phyloP scores from a whole-genome alignment of 2,113 vertebrate species.

The Bambusicola thoracicus region DNA sequence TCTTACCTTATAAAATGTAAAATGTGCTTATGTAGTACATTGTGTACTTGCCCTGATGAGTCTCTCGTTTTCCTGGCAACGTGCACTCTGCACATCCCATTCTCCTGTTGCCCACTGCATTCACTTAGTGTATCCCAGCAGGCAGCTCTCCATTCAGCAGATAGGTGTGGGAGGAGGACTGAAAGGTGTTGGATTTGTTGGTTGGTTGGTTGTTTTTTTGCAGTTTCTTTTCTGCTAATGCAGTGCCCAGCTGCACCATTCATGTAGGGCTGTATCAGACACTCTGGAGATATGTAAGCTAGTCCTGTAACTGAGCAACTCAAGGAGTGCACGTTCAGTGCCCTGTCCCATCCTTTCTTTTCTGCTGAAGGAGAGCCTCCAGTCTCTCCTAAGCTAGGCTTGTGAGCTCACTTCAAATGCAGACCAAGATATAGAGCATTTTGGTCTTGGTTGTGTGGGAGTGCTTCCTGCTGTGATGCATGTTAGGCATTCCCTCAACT shows the following conservation, averaged over 20 bases:
- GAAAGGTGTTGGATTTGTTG: not conserved
- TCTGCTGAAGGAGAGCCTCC: not conserved
- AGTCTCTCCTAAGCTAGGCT: not conserved
- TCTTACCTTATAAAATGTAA: not conserved
- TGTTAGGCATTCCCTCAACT: not conserved
- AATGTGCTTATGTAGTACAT: not conserved
- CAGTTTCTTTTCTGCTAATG: not conserved
- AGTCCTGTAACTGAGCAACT: not conserved
- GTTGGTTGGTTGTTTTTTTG: not conserved
- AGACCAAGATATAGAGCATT: not conserved
- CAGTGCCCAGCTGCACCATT: not conserved
- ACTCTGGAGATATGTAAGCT: not conserved
- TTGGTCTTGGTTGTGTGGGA: not conserved
- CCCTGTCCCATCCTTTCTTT: not conserved
- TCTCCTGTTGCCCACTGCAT: not conserved
- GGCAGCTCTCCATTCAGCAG: not conserved
- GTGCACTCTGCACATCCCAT: not conserved
- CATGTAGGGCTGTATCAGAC: accelerated
- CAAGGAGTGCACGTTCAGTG: accelerated
- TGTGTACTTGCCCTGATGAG: not conserved
- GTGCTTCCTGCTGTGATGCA: not conserved
- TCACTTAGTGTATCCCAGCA: not conserved
- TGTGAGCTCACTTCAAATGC: not conserved
- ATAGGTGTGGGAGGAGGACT: not conserved
- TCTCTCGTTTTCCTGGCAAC: not conserved